These are phyloP conservation scores for Perodicticus potto DNA, from an alignment of 2,797 vertebrate genomes.

Conservation along the genomic window DNA sequence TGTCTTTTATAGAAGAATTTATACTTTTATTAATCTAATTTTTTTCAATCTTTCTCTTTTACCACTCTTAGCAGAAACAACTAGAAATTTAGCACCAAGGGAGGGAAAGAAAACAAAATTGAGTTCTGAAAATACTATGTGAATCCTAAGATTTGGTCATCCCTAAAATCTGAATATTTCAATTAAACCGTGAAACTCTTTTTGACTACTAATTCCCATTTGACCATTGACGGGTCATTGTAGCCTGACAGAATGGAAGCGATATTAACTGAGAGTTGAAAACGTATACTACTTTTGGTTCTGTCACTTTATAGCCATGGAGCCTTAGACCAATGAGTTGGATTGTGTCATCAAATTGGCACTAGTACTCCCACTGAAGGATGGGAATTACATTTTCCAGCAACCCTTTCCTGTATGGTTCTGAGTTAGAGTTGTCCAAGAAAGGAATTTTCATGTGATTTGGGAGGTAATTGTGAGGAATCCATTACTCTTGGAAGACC, in stretches of 20 bases:
- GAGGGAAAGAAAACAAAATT: neutral
- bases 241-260: neutral
- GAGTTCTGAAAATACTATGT: neutral
- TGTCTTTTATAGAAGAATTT: neutral
- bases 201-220: neutral
- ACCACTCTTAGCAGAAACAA: neutral
- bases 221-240: neutral
- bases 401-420: neutral
- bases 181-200: neutral
- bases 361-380: neutral
- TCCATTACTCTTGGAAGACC: neutral
- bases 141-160: neutral
- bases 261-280: neutral
- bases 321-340: neutral
- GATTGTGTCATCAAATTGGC: neutral
- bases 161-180: conserved; percentile 16
- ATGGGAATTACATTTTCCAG: neutral
- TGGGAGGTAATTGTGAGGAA: neutral
- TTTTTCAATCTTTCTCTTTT: neutral
- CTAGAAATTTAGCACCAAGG: neutral
- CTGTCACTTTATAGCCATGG: neutral
- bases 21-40: neutral
- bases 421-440: neutral
- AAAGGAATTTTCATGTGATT: neutral
- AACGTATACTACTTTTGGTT: neutral